Evolutionary conservation across 2,797 vertebrate genomes (phyloP), one percentile per base, ranked within the genome.

Genomic region (Coregonus sp.): DNA sequence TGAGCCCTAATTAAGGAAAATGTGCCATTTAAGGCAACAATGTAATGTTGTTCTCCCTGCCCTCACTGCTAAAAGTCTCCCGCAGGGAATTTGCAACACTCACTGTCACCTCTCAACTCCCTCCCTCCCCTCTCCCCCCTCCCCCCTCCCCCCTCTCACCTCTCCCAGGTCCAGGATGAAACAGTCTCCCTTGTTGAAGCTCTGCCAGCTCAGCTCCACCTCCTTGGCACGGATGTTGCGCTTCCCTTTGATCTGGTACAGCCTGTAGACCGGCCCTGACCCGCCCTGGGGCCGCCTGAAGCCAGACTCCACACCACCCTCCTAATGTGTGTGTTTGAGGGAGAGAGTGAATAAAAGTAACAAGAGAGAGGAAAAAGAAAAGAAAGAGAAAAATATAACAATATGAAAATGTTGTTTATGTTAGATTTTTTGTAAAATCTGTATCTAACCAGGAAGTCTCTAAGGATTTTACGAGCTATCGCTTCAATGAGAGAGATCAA

Each of bases 191-290:
- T 96, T 96, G 92, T 97, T 98, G 91, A 97, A 97, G 90, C 96
- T 98, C 83, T 70, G 85, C 96, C 97, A 98, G 90, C 86, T 87
- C 79, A 95, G 87, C 0, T 93, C 91, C 83, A 92, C 92, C 90
- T 98, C 96, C 0, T 92, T 95, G 50, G 95, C 97, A 54, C 95
- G 93, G 75, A 98, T 96, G 77, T 96, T 97, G 83, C 92, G 95
- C 77, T 94, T 97, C 40, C 97, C 97, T 84, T 98, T 98, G 85
- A 98, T 95, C 84, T 98, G 97, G 91, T 97, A 98, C 40, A 98
- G 89, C 82, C 79, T 90, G 18, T 90, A 82, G 69, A 95, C 84
- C 0, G 94, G 76, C 31, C 89, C 65, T 0, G 88, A 72, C 6
- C 86, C 81, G 0, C 81, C 18, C 66, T 88, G 83, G 11, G 91